Percentiles rank a stretch among this genome's conserved stretches.
phyloP scores from a whole-genome alignment of 2,113 vertebrate species.

The Brachypteracias leptosomus region DNA sequence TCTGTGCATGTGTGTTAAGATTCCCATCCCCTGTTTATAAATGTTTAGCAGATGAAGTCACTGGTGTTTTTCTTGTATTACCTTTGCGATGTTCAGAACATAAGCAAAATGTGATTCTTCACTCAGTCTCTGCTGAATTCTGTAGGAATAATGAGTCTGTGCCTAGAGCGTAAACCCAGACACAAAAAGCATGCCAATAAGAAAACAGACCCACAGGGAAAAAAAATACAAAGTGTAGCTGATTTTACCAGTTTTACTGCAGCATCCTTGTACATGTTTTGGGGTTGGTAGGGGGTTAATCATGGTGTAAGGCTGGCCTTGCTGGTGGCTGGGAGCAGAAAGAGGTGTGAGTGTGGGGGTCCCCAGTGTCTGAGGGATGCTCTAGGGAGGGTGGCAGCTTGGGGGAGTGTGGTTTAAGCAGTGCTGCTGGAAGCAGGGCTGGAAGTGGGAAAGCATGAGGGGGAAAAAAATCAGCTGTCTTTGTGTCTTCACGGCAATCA shows the following conservation, averaged over 20 bases:
- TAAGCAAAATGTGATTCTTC: slow-evolving; percentile 39
- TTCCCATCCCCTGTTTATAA: slow-evolving; percentile 9
- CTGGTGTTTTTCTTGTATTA: slow-evolving; percentile 34
- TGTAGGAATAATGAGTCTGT: slow-evolving; percentile 33
- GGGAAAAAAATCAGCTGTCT: fast-evolving
- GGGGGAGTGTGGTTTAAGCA: not conserved
- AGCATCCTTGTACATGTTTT: not conserved
- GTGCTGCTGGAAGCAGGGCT: not conserved
- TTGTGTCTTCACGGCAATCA: not conserved
- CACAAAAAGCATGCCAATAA: not conserved
- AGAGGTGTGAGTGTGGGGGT: not conserved
- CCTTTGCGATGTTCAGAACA: not conserved
- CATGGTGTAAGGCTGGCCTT: not conserved
- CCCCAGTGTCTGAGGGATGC: not conserved
- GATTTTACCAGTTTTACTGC: not conserved
- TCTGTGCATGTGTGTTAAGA: not conserved
- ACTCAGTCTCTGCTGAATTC: slow-evolving; percentile 7
- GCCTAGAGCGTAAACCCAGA: slow-evolving; percentile 7
- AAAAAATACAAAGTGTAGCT: not conserved
- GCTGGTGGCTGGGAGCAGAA: not conserved
- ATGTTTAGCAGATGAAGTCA: slow-evolving; percentile 22
- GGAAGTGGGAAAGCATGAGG: not conserved
- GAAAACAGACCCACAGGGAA: not conserved
- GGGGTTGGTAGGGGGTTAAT: not conserved
- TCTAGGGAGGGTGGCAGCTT: not conserved